Evolutionary conservation across 2,888 invertebrate genomes (phyloP).

Genomic region (Euplagia quadripunctaria): DNA sequence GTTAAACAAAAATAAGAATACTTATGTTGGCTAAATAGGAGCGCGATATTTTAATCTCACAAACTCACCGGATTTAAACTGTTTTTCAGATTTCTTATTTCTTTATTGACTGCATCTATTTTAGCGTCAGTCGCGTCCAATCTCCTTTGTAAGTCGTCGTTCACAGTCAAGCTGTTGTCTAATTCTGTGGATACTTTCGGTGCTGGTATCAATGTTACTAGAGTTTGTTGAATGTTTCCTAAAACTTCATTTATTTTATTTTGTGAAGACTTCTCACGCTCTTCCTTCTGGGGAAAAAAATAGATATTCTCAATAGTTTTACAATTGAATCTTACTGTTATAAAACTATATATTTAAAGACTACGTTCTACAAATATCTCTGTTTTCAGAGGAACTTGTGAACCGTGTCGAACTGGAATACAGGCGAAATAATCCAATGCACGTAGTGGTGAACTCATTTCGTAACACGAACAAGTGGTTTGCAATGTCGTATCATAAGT

Average conservation of each 20-base stretch:
- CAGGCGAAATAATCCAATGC: too few species aligned
- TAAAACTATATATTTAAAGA: background rate
- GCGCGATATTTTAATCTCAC: conserved; percentile 7
- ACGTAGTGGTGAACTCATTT: too few species aligned
- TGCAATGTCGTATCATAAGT: too few species aligned
- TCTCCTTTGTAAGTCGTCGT: conserved; percentile 65
- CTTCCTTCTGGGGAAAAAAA: conserved; percentile 85
- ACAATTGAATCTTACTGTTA: background rate
- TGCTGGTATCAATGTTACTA: conserved; percentile 64
- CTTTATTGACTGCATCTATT: conserved; percentile 72
- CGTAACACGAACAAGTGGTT: too few species aligned
- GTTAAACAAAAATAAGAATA: background rate
- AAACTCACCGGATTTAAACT: conserved; percentile 70
- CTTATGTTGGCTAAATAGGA: background rate
- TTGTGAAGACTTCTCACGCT: conserved; percentile 88
- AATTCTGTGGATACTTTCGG: conserved; percentile 50
- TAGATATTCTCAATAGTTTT: background rate
- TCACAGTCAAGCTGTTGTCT: conserved; percentile 69
- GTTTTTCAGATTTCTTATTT: conserved; percentile 72
- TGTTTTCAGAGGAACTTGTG: too few species aligned
- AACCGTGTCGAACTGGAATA: too few species aligned
- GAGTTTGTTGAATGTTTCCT: conserved; percentile 73
- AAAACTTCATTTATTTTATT: conserved; percentile 89
- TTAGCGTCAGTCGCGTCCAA: conserved; percentile 76
- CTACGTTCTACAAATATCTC: too few species aligned